Evolutionary conservation across 2,888 invertebrate species (phyloP).

Genomic region (Antheraea yamamai): DNA sequence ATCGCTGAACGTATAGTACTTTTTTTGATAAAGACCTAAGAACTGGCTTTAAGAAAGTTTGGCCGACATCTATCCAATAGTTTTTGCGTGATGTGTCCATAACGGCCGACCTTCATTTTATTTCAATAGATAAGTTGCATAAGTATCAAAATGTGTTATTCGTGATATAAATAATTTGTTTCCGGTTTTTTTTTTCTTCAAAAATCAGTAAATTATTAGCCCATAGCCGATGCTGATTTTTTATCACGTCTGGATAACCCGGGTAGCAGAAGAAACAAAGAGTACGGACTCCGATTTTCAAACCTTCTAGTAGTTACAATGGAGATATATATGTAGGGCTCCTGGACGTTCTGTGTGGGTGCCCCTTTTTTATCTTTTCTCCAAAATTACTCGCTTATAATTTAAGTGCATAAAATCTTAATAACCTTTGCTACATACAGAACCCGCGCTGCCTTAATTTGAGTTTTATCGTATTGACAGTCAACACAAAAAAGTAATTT

Average conservation of each 20-base stretch:
- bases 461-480: no score
- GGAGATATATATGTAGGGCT: not conserved
- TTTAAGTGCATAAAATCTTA: no score
- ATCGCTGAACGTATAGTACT: no score
- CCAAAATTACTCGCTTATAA: no score
- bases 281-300: not conserved
- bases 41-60: no score
- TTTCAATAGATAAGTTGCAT: not conserved
- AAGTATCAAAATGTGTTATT: not conserved
- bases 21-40: no score
- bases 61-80: no score
- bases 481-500: no score
- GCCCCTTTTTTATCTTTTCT: not conserved
- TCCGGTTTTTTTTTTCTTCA: not conserved
- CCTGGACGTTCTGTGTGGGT: not conserved
- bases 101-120: no score
- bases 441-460: no score
- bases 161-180: not conserved
- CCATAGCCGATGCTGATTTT: not conserved
- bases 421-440: no score
- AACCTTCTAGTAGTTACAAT: not conserved
- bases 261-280: not conserved
- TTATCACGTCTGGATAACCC: not conserved
- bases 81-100: no score
- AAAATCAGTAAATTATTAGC: not conserved